Evolutionary conservation across 2,888 invertebrate species (phyloP).

Genomic region (Rotaria macrura): DNA sequence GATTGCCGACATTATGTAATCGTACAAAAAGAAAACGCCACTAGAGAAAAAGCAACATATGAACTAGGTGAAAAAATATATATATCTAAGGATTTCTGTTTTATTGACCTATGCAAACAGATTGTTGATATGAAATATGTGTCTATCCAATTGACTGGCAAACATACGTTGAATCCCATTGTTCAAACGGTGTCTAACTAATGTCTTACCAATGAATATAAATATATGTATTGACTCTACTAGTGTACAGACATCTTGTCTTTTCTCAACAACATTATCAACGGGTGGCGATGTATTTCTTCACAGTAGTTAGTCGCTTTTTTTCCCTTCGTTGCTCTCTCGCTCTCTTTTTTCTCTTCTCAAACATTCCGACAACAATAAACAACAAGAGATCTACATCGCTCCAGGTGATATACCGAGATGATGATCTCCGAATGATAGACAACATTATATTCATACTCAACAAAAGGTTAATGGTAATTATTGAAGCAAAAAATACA

Average conservation of each 20-base stretch:
- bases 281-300: background rate
- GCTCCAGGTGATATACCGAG: background rate
- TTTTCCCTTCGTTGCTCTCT: background rate
- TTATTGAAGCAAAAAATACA: background rate
- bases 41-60: background rate
- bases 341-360: background rate
- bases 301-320: background rate
- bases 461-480: background rate
- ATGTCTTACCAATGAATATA: background rate
- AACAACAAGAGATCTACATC: background rate
- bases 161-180: background rate
- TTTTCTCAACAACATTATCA: background rate
- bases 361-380: background rate
- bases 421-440: background rate
- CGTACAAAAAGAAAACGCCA: background rate
- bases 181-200: background rate
- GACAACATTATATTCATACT: background rate
- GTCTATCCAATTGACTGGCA: background rate
- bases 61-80: background rate
- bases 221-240: background rate
- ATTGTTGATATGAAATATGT: background rate
- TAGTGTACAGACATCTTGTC: background rate
- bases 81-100: background rate
- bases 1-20: background rate
- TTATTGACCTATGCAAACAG: background rate